Evolutionary conservation across 1,140 invertebrate genomes (phyloP).

Genomic region (Augochlora pura): DNA sequence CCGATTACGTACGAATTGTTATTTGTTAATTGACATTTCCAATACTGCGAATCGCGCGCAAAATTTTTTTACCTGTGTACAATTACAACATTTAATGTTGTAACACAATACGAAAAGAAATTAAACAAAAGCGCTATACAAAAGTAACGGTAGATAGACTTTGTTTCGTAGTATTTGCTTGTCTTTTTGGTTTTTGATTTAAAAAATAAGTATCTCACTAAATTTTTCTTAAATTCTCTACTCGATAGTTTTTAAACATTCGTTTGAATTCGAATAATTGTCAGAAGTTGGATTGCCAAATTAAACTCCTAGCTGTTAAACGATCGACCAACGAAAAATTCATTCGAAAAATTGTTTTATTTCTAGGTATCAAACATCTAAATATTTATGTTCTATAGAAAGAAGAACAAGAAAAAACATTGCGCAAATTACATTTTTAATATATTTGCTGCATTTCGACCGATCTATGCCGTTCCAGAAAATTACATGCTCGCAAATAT

Average conservation of each 20-base stretch:
- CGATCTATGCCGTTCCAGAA: neutral
- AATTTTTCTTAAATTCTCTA: neutral
- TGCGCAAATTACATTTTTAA: no score
- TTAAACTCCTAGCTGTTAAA: no score
- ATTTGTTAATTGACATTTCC: conserved; percentile 66
- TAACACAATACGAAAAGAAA: neutral
- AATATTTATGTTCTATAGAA: no score
- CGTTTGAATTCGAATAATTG: neutral
- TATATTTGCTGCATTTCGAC: no score
- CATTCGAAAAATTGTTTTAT: neutral
- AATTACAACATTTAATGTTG: conserved; percentile 16
- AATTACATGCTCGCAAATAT: conserved; percentile 6
- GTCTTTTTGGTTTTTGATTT: conserved; percentile 4
- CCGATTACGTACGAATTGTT: conserved; percentile 58
- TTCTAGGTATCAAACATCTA: neutral
- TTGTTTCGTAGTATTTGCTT: neutral
- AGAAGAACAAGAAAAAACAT: no score
- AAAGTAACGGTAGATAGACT: neutral
- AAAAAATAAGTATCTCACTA: neutral
- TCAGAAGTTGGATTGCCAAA: no score
- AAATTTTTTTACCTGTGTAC: conserved; percentile 17
- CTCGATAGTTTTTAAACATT: neutral
- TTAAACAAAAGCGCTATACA: neutral
- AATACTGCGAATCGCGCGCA: conserved; percentile 60
- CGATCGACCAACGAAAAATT: no score